Base-by-base conservation (phyloP, 1,140 invertebrate species). In the Acromyrmex heyeri region DNA sequence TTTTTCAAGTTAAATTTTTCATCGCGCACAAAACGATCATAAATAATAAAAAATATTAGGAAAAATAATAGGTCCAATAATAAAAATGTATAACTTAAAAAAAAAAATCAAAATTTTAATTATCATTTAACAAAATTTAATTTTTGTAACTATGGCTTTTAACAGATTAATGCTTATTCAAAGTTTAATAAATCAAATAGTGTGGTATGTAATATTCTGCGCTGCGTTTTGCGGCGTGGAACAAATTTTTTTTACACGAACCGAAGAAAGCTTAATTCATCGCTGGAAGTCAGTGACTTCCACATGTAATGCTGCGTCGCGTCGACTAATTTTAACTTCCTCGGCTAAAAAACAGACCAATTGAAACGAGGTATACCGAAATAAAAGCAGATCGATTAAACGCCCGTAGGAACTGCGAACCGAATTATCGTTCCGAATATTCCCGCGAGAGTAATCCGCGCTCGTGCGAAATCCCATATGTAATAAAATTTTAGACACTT, bases 261-360 rank as follows among this genome's bases (percentile, higher is more conserved):
- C 75, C 81, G 83, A 85, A 73, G 62, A 76, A 86, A 86, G 62
- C 86, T 10, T 44, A 21, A 61, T 83, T 77, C 38, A 85, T 57
- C 61, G 86, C 21, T 82, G 86, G 86, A 86, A 91, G 91, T 91
- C 92, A 90, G 53, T 90, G 91, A 91, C 91, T 88, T 89, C 77
- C 53, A 87, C 86, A 88, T 79, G 83, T 86, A 89, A 88, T 85
- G 88, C 85, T 86, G 70, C 87, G 76, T 59, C 85, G 89, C 87
- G 81, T 38, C 87, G 89, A 89, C 91, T 93, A 93, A 92, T 92
- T 92, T 93, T 93, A 93, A 91, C 92, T 90, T 90, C 75, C 88
- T 90, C 78, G 55, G 78, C 72, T 72, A 88, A 82, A 91, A 90
- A 88, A 88, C 87, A 91, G 76, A 88, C 59, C 65, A 65, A 85